Evolutionary conservation across 2,888 invertebrate species (phyloP), one percentile per base, ranked within the genome.

Genomic region (Metacarcinus magister): DNA sequence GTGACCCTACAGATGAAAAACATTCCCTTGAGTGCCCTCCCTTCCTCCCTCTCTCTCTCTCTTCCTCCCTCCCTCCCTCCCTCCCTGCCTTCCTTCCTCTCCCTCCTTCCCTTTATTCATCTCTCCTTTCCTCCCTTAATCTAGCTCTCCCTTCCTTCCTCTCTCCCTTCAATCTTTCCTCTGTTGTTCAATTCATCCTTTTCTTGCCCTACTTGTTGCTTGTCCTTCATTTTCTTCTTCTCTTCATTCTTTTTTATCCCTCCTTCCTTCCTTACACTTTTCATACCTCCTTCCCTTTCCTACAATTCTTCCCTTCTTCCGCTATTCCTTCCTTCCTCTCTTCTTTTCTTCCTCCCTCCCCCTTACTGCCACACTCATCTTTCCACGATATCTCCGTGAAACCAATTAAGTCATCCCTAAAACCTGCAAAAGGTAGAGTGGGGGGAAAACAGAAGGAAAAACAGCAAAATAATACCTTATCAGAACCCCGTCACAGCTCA

Each of bases 401-500:
- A 13, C 75, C 67, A 43, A 93, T 39, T 93, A 67, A 93, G 39
- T 39, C 87, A 67, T 82, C 82, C 48, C 82, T 48, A 94, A 90
- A 90, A 90, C 89, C 32, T 54, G 94, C 39, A 23, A 89, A 89
- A 82, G n/a, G 75, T 75, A 75, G 5, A 87, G n/a, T 48, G 28
- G 48, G 32, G 32, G 90, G 67, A 67, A 67, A 54, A 44, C 91
- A 87, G 48, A 87, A 23, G 46, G 94, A 87, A 90, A 91, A 95
- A 91, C 60, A n/a, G 60, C n/a, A 28, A 60, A 95, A 95, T 90
- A 95, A 95, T 95, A 95, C 46, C 95, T 95, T 95, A 91, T 91
- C 95, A 91, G 67, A 10, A n/a, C 60, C 28, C 23, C 91, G 95
- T 75, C 46, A 92, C 92, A 95, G 95, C 46, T 95, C 92, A 92